Evolutionary conservation across 2,113 vertebrate genomes (phyloP).

Genomic region (Pelmatolapia mariae): DNA sequence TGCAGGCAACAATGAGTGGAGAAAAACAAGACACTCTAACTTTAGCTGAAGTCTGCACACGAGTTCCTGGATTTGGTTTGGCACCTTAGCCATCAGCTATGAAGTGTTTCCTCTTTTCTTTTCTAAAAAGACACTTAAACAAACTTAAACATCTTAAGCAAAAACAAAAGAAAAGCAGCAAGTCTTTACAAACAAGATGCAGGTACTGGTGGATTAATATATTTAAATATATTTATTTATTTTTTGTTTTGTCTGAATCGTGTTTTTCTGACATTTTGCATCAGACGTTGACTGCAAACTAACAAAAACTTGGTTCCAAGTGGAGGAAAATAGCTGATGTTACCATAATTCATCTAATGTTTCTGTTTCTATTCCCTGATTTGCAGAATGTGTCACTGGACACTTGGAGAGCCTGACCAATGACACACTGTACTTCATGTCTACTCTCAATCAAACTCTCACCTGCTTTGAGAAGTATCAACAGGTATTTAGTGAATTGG

Average conservation of each 20-base stretch:
- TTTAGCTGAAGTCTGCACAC: not conserved
- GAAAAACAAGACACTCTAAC: not conserved
- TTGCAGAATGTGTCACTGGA: conserved; percentile 78
- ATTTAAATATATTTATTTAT: not conserved
- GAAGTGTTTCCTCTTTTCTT: not conserved
- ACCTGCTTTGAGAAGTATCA: conserved; percentile 86
- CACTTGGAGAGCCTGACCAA: conserved; percentile 70
- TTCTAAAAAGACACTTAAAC: not conserved
- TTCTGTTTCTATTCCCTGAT: not conserved
- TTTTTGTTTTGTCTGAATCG: fast-evolving
- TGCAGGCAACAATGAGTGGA: not conserved
- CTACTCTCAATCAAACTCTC: conserved; percentile 78
- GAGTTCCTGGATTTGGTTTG: not conserved
- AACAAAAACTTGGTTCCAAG: not conserved
- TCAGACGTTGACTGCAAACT: not conserved
- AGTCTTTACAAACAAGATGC: not conserved
- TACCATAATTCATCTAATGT: not conserved
- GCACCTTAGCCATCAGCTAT: not conserved
- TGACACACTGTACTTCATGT: conserved; percentile 78
- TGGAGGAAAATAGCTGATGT: not conserved
- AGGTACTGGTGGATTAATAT: not conserved
- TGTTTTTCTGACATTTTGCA: not conserved
- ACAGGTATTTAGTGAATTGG: conserved; percentile 63
- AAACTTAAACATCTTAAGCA: not conserved
- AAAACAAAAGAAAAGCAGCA: not conserved